Evolutionary conservation across 2,113 vertebrate genomes (phyloP).

Genomic region (Tauraco erythrolophus): DNA sequence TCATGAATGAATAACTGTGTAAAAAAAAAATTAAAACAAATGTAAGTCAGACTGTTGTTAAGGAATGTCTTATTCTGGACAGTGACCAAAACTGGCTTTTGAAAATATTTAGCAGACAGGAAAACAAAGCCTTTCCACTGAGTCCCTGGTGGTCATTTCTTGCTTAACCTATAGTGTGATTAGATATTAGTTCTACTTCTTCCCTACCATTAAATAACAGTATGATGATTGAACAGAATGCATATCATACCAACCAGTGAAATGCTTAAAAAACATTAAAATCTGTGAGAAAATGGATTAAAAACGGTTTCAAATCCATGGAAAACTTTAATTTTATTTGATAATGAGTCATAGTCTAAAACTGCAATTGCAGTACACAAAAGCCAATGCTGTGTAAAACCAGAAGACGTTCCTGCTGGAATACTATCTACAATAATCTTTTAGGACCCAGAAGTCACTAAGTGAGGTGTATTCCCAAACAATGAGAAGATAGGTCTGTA

Average conservation of each 20-base stretch:
- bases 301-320: not conserved
- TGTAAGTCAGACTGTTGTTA: not conserved
- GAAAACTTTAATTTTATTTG: not conserved
- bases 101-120: not conserved
- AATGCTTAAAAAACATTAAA: not conserved
- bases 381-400: not conserved
- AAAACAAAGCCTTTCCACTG: not conserved
- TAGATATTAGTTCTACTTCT: not conserved
- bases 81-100: not conserved
- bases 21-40: not conserved
- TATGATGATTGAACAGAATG: not conserved
- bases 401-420: not conserved
- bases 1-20: not conserved
- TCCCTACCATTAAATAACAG: not conserved
- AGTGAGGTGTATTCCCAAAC: not conserved
- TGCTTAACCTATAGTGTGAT: not conserved
- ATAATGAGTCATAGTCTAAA: not conserved
- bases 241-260: not conserved
- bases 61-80: not conserved
- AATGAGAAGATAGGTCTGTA: not conserved
- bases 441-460: not conserved
- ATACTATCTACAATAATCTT: not conserved
- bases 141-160: not conserved
- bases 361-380: not conserved
- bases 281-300: not conserved